Base-by-base conservation (phyloP, 2,797 vertebrate species). In the Hirundo rustica region DNA sequence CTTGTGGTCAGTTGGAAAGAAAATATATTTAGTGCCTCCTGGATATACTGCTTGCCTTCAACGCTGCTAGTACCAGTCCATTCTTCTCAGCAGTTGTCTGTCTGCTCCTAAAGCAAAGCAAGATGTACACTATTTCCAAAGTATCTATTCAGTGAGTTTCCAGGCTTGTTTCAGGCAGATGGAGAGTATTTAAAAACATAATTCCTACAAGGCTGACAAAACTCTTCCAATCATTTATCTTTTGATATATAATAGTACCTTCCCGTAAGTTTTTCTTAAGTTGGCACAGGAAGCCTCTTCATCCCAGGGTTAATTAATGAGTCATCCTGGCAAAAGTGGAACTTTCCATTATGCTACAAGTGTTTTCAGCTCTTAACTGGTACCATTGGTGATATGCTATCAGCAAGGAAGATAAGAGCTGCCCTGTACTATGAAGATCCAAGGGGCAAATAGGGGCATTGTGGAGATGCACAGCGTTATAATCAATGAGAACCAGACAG, bases 351-450 rank as follows among this genome's bases (percentile, higher is more conserved):
- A 81, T 57, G 79, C 76, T 79, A 6, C 42, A 85, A 94, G 88
- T 15, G n/a, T 81, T 96, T 95, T 85, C 91, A 91, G 66, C 29
- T 70, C 73, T 68, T 62, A 91, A 65, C 79, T 82, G 85, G 89
- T 88, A 92, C 89, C 83, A 86, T 3, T 87, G 76, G 79, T 32
- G 77, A 94, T 93, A 90, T 0, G 26, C 45, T 92, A 95, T 93
- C 92, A 82, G 91, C 48, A 44, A 73, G 40, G 50, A 61, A 93
- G 89, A 94, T 92, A 95, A 91, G 58, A 84, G 79, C 66, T 57
- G 50, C 70, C 26, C 60, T 47, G 73, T 70, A 71, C 36, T 70
- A 36, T 3, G 51, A 78, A 32, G 47, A 57, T 70, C 48, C 67
- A 86, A 78, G 51, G 42, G 23, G 82, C 85, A 88, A 91, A 92